These are phyloP conservation scores for Nicator chloris DNA, from an alignment of 2,113 vertebrate species.

Conservation along the genomic window DNA sequence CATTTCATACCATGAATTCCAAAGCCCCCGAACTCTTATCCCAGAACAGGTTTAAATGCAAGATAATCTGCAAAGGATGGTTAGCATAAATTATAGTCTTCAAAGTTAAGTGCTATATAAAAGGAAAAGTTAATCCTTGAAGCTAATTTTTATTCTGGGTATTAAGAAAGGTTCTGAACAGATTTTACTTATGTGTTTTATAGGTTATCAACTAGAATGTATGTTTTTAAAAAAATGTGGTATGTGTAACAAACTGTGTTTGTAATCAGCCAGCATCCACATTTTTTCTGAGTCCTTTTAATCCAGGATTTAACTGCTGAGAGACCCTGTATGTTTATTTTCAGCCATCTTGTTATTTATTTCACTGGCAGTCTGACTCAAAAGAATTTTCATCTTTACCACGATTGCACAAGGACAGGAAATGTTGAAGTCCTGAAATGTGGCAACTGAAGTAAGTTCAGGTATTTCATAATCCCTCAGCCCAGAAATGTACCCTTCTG, in stretches of 20 bases:
- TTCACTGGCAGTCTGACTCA: not conserved
- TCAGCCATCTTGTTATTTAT: conserved; percentile 10
- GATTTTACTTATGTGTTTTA: not conserved
- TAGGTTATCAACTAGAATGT: not conserved
- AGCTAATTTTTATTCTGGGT: not conserved
- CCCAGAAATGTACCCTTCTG: not conserved
- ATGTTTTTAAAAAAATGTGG: not conserved
- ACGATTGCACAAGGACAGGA: conserved; percentile 19
- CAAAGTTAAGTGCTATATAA: not conserved
- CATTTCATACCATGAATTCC: not conserved
- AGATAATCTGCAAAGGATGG: not conserved
- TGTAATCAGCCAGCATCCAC: not conserved
- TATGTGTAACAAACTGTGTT: not conserved
- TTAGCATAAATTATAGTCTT: conserved; percentile 6
- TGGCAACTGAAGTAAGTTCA: not conserved
- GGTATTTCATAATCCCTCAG: conserved; percentile 17
- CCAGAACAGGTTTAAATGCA: conserved; percentile 1
- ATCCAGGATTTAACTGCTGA: not conserved
- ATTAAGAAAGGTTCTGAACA: not conserved
- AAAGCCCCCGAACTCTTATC: not conserved
- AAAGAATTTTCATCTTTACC: not conserved
- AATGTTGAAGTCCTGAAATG: not conserved
- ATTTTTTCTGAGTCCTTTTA: not conserved
- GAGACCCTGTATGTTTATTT: not conserved
- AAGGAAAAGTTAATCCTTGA: not conserved